Percentiles rank a stretch among this genome's conserved stretches.
Evolutionary conservation across 2,888 invertebrate genomes (phyloP).

Genomic region (Dicyrtomina minuta): DNA sequence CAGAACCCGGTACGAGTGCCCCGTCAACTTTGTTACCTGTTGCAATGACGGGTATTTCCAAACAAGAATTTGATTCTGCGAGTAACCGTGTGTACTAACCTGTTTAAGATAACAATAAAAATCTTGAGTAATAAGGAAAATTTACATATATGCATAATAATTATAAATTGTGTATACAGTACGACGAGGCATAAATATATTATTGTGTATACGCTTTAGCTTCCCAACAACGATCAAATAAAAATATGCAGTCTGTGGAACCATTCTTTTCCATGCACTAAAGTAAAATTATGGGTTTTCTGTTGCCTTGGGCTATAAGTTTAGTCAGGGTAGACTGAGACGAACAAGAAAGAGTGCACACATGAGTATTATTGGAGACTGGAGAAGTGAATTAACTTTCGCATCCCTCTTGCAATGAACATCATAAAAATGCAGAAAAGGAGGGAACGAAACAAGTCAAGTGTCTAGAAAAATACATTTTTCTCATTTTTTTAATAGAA

Average conservation of each 20-base stretch:
- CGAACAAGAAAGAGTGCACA: no score
- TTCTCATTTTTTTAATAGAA: conserved; percentile 15
- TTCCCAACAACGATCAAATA: not conserved
- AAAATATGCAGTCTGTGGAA: not conserved
- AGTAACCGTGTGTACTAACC: conserved; percentile 94
- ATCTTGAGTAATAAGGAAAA: not conserved
- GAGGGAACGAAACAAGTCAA: conserved; percentile 2
- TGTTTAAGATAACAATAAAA: conserved; percentile 42
- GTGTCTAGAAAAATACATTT: conserved; percentile 10
- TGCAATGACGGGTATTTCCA: conserved; percentile 98
- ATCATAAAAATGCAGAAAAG: no score
- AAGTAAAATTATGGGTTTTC: no score
- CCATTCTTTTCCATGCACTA: no score
- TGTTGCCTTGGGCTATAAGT: no score
- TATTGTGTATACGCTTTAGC: not conserved
- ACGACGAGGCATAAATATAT: not conserved
- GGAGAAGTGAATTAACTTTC: no score
- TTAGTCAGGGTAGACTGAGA: no score
- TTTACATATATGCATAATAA: not conserved
- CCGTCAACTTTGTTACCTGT: conserved; percentile 94
- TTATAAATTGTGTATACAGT: not conserved
- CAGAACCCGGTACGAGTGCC: conserved; percentile 91
- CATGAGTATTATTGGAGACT: no score
- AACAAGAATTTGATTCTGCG: conserved; percentile 96
- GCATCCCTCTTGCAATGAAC: no score